Evolutionary conservation across 1,140 invertebrate genomes (phyloP).

Genomic region (Choristoneura fumiferana): DNA sequence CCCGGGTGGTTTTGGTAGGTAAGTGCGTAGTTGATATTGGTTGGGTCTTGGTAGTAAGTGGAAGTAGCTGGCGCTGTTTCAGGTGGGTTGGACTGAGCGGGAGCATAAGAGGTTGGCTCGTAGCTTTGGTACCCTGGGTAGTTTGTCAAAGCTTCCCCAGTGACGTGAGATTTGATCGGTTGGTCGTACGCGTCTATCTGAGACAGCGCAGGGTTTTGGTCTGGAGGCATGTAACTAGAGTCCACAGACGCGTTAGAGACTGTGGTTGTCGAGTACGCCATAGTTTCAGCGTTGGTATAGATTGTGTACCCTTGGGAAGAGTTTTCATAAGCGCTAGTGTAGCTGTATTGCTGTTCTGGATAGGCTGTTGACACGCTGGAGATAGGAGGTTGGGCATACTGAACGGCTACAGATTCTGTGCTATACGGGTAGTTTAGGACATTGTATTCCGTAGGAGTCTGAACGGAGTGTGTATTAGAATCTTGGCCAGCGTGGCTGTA

Average conservation of each 20-base stretch:
- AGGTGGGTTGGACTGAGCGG: background rate
- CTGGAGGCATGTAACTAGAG: constrained; percentile 22
- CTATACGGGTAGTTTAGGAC: constrained; percentile 53
- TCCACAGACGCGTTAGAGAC: constrained; percentile 25
- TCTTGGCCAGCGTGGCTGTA: constrained; percentile 50
- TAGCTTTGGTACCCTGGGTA: background rate
- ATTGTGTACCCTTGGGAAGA: constrained; percentile 43
- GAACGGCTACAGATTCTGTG: background rate
- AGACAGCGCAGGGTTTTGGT: constrained; percentile 38
- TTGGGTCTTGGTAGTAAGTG: constrained; percentile 40
- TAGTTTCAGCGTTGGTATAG: constrained; percentile 46
- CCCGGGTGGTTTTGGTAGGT: constrained; percentile 79
- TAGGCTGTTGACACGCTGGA: background rate
- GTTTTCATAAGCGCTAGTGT: constrained; percentile 37
- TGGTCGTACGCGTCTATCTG: constrained; percentile 57
- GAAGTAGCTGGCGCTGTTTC: constrained; percentile 20
- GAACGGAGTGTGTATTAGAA: constrained; percentile 34
- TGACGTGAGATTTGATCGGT: constrained; percentile 73
- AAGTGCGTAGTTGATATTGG: constrained; percentile 40
- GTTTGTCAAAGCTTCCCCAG: constrained; percentile 51
- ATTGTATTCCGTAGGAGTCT: constrained; percentile 47
- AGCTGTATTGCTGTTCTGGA: constrained; percentile 41
- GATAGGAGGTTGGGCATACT: background rate
- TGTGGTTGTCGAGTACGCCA: constrained; percentile 40
- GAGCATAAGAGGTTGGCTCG: background rate